phyloP scores from a whole-genome alignment of 2,113 vertebrate species.

The Ameiurus melas region DNA sequence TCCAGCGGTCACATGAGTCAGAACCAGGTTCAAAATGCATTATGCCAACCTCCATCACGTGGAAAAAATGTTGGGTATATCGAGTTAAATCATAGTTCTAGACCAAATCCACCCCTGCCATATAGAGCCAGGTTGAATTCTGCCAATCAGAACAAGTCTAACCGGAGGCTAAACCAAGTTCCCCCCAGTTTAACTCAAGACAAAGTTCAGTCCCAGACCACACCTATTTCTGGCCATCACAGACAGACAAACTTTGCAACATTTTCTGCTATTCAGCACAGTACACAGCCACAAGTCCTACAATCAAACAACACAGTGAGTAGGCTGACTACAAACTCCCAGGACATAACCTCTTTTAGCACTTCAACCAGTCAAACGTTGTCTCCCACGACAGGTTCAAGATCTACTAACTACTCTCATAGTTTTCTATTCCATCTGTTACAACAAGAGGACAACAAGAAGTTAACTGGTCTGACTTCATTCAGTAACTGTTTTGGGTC shows the following conservation, averaged over 20 bases:
- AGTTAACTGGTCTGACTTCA: not conserved
- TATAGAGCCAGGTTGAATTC: not conserved
- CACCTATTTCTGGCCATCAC: not conserved
- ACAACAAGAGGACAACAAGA: not conserved
- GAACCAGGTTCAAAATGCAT: not conserved
- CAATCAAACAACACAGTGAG: not conserved
- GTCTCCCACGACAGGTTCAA: not conserved
- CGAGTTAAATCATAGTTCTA: not conserved
- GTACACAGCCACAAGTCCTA: not conserved
- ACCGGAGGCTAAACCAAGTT: not conserved
- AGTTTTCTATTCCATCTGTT: accelerated
- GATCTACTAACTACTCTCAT: not conserved
- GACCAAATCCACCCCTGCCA: no score
- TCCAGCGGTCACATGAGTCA: not conserved
- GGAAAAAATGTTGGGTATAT: not conserved
- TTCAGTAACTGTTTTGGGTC: not conserved
- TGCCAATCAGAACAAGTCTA: not conserved
- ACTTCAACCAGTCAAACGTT: not conserved
- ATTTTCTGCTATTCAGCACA: not conserved
- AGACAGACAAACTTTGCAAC: not conserved
- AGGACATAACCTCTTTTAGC: not conserved
- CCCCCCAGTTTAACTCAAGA: not conserved
- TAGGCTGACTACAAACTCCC: not conserved
- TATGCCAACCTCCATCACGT: not conserved
- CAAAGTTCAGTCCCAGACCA: not conserved